A percentile compares a stretch with the other conserved stretches of the same genome.
Conservation (phyloP, 2,113 vertebrate species). For the Malurus melanocephalus region DNA sequence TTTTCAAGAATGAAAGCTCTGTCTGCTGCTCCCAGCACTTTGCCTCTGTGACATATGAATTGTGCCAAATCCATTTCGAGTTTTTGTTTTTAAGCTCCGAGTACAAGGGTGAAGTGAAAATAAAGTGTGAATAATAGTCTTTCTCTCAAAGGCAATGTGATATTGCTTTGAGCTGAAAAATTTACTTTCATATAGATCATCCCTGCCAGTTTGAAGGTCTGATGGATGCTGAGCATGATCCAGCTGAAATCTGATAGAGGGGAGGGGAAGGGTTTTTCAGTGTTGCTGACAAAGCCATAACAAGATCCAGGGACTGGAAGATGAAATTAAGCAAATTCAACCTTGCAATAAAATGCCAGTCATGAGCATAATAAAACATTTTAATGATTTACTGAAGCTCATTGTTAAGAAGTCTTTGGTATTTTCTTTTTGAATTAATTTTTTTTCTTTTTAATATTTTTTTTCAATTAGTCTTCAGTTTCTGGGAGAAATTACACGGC, state of each 20-base stretch:
- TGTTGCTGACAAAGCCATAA: slow-evolving; percentile 9
- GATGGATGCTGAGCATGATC: slow-evolving; percentile 49
- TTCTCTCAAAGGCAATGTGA: slow-evolving; percentile 46
- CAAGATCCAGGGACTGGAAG: neutral
- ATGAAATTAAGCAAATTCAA: slow-evolving; percentile 9
- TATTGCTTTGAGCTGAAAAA: slow-evolving; percentile 24
- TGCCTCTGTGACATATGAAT: slow-evolving; percentile 59
- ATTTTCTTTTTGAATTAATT: neutral
- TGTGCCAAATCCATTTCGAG: slow-evolving; percentile 47
- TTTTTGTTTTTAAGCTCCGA: slow-evolving; percentile 53
- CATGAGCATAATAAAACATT: neutral
- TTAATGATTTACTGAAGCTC: neutral
- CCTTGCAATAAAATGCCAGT: neutral
- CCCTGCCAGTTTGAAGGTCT: slow-evolving; percentile 2
- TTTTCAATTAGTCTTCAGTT: neutral
- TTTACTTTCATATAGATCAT: neutral
- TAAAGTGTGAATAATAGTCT: slow-evolving; percentile 57
- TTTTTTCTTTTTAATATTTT: neutral
- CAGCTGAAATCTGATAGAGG: slow-evolving; percentile 27
- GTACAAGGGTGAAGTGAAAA: slow-evolving; percentile 56
- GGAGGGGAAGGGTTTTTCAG: neutral
- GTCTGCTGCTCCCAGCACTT: slow-evolving; percentile 47
- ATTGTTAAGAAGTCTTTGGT: neutral
- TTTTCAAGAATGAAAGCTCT: slow-evolving; percentile 53
- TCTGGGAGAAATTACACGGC: neutral